phyloP scores from a whole-genome alignment of 2,888 invertebrate genomes.

The Cordilura impudica region DNA sequence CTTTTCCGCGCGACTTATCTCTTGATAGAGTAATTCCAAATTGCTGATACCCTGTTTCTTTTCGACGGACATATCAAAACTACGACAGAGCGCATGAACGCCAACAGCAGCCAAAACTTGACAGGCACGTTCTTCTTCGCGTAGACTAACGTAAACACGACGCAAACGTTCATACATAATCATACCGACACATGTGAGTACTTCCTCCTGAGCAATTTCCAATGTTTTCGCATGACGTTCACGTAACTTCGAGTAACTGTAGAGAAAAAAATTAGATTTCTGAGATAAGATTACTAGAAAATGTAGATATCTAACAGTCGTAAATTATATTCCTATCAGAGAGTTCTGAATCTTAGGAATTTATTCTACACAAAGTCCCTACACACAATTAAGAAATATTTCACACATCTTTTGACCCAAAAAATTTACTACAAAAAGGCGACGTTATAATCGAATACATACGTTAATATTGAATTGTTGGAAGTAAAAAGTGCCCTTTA shows the following conservation, averaged over 20 bases:
- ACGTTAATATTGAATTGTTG: too few relatives aligned
- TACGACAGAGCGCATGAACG: slow-evolving; percentile 91
- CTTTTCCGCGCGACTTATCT: slow-evolving; percentile 91
- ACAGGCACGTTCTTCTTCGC: slow-evolving; percentile 96
- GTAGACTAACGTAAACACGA: slow-evolving; percentile 89
- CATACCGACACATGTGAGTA: slow-evolving; percentile 94
- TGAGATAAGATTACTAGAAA: too few relatives aligned
- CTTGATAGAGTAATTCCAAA: slow-evolving; percentile 91
- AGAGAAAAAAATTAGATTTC: background rate
- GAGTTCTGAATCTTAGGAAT: too few relatives aligned
- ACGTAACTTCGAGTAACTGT: slow-evolving; percentile 82
- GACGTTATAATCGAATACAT: too few relatives aligned
- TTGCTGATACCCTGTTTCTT: slow-evolving; percentile 92
- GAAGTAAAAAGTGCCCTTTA: too few relatives aligned
- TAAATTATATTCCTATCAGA: too few relatives aligned
- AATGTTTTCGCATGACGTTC: slow-evolving; percentile 97
- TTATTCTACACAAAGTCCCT: too few relatives aligned
- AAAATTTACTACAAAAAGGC: too few relatives aligned
- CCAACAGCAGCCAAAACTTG: slow-evolving; percentile 93
- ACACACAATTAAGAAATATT: too few relatives aligned
- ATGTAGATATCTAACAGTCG: too few relatives aligned
- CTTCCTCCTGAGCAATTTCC: slow-evolving; percentile 97
- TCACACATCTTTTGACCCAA: too few relatives aligned
- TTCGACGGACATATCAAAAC: slow-evolving; percentile 94
- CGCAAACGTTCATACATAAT: slow-evolving; percentile 94